Percentiles rank a stretch among this genome's conserved stretches.
Conservation (phyloP, 2,888 invertebrate species). For the Caenorhabditis wallacei region DNA sequence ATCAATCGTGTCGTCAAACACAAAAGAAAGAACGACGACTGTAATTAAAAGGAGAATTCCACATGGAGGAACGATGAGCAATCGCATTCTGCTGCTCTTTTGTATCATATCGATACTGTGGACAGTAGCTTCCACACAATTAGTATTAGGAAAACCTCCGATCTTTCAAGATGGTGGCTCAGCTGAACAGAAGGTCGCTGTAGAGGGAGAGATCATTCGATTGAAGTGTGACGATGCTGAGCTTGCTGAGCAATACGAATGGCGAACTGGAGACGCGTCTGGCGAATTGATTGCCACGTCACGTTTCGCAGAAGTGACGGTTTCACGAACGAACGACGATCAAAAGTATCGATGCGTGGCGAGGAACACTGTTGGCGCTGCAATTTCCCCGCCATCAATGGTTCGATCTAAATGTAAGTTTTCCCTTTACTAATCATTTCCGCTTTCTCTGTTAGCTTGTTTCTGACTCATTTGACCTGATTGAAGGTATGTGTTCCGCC, state of each 20-base stretch:
- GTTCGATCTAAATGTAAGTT: constrained; percentile 60
- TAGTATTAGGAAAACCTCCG: constrained; percentile 68
- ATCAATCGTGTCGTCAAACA: constrained; percentile 47
- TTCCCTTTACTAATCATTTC: constrained; percentile 19
- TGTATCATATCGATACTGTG: constrained; percentile 35
- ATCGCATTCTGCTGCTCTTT: constrained; percentile 38
- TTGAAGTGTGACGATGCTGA: constrained; percentile 57
- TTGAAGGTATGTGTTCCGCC: constrained; percentile 3
- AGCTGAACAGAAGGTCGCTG: constrained; percentile 35
- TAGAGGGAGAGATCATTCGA: constrained; percentile 53
- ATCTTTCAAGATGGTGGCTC: constrained; percentile 41
- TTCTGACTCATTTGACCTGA: constrained; percentile 39
- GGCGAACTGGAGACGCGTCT: constrained; percentile 50
- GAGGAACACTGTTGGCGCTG: constrained; percentile 84
- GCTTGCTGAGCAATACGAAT: constrained; percentile 60
- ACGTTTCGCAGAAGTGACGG: constrained; percentile 40
- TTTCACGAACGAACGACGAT: constrained; percentile 41
- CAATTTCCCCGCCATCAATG: constrained; percentile 47
- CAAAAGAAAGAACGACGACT: constrained; percentile 9
- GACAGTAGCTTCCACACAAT: constrained; percentile 35
- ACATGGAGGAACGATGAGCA: constrained; percentile 62
- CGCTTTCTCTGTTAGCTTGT: constrained; percentile 5
- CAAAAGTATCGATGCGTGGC: constrained; percentile 84
- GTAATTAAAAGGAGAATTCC: constrained; percentile 17
- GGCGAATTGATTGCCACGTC: constrained; percentile 37